Evolutionary conservation across 2,113 vertebrate genomes (phyloP).

Genomic region (Delphinapterus leucas): DNA sequence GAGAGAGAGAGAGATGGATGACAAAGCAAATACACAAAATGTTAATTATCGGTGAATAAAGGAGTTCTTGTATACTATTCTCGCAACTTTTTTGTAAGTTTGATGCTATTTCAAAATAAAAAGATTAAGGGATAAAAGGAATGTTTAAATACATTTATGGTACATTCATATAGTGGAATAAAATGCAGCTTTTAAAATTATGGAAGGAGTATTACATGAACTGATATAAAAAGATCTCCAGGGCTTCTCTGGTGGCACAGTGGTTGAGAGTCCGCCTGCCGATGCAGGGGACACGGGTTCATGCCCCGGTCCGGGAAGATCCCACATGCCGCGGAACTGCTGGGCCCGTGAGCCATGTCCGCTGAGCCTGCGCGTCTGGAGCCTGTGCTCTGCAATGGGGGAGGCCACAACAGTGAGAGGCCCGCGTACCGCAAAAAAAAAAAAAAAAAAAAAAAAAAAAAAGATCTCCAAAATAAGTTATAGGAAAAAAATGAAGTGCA

Average conservation of each 20-base stretch:
- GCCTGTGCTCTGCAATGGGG: no score
- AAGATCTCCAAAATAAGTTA: neutral
- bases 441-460: neutral
- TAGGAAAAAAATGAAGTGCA: neutral
- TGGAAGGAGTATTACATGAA: neutral
- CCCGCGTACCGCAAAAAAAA: no score
- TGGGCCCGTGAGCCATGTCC: no score
- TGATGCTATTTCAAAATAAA: neutral
- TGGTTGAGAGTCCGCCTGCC: no score
- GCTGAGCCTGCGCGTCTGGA: no score
- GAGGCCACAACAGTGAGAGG: no score
- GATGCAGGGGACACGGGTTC: no score
- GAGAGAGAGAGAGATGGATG: neutral
- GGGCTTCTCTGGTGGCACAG: no score
- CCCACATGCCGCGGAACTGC: no score
- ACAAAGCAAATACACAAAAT: neutral
- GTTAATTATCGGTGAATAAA: neutral
- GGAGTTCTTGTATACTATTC: neutral
- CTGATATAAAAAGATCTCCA: neutral
- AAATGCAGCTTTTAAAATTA: neutral
- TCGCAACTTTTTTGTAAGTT: neutral
- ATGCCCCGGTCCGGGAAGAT: no score
- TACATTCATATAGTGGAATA: neutral
- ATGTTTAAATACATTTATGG: neutral
- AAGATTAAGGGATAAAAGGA: neutral